Evolutionary conservation across 2,113 vertebrate genomes (phyloP).

Genomic region (Oncorhynchus kisutch): DNA sequence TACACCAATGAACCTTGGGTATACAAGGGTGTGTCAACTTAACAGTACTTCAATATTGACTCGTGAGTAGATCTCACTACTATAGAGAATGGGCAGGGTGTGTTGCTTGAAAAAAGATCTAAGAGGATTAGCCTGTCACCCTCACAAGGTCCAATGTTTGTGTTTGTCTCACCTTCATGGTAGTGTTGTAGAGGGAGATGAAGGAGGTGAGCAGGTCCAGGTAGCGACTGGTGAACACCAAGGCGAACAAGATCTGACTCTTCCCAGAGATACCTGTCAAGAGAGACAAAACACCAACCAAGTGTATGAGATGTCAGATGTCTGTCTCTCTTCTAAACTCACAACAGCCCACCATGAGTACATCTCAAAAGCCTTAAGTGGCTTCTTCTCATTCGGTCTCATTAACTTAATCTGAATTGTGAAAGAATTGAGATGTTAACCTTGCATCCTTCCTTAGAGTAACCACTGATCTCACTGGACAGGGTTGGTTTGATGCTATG

Average conservation of each 20-base stretch:
- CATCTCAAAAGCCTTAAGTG: not conserved
- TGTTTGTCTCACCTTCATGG: conserved; percentile 87
- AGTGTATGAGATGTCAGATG: not conserved
- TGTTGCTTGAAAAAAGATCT: not conserved
- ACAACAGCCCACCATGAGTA: not conserved
- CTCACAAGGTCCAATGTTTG: not conserved
- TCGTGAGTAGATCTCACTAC: not conserved
- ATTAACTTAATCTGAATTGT: not conserved
- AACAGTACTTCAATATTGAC: not conserved
- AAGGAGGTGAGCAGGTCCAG: conserved; percentile 97
- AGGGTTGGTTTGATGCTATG: no score
- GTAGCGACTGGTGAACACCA: conserved; percentile 98
- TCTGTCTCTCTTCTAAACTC: not conserved
- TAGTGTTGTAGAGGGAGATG: conserved; percentile 97
- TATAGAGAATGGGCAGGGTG: not conserved
- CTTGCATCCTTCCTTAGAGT: no score
- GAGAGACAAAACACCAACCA: conserved; percentile 25
- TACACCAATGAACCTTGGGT: conserved; percentile 14
- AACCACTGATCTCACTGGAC: no score
- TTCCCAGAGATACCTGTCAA: conserved; percentile 95
- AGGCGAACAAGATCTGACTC: conserved; percentile 95
- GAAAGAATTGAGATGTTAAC: not conserved
- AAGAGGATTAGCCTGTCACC: no score
- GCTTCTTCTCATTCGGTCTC: not conserved
- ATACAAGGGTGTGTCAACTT: conserved; percentile 38